phyloP scores from a whole-genome alignment of 2,113 vertebrate species.

The Sturnira hondurensis region DNA sequence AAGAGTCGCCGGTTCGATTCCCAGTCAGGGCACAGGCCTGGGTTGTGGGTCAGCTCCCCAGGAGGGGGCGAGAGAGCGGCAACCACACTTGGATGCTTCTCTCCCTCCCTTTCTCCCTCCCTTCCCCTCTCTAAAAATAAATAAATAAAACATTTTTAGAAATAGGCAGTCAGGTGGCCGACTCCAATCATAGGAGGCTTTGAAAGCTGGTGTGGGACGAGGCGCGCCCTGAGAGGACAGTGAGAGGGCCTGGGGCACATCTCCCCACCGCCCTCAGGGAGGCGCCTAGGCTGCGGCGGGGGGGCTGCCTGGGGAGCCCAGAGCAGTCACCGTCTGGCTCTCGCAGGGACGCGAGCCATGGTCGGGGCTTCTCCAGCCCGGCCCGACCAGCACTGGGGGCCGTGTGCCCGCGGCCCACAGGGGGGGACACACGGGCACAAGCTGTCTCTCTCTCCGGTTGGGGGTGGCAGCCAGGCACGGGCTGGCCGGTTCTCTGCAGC shows the following conservation, averaged over 20 bases:
- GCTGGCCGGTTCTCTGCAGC: fast-evolving
- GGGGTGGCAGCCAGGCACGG: neutral
- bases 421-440: fast-evolving
- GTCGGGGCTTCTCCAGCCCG: neutral
- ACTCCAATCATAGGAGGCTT: too few species aligned
- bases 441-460: neutral
- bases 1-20: too few species aligned
- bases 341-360: fast-evolving
- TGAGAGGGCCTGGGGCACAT: fast-evolving
- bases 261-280: neutral
- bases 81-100: too few species aligned
- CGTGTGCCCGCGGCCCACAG: fast-evolving
- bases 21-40: too few species aligned
- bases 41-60: too few species aligned
- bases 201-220: neutral
- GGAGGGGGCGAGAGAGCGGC: too few species aligned
- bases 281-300: too few species aligned
- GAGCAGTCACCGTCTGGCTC: neutral
- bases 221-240: neutral
- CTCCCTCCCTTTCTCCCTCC: too few species aligned
- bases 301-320: neutral
- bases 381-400: fast-evolving
- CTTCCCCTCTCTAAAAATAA: too few species aligned
- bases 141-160: too few species aligned
- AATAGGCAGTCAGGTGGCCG: neutral